Base-by-base conservation (phyloP, 1,140 invertebrate genomes). In the Lethrus apterus region DNA sequence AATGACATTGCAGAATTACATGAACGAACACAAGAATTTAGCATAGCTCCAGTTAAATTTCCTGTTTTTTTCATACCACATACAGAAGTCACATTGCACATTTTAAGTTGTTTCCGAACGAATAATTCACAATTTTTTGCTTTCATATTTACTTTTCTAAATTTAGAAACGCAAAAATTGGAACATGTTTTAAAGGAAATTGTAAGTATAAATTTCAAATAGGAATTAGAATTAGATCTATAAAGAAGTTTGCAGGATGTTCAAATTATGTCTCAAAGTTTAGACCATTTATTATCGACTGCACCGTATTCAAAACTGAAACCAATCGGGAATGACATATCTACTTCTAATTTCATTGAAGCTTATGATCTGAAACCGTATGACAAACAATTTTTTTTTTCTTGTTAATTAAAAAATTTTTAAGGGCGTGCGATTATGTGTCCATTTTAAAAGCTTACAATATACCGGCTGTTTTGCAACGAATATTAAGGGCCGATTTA, bases 141-240 rank as follows among this genome's bases (percentile, higher is more conserved):
- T 21, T 7, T 14, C 24, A 13, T 38, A 11, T 38, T 21, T 38
- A 21, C 35, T 2, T 38, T 38, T 38, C n/a, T 26, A 26, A 26
- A 38, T 11, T 1, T 21, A 38, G 1, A 38, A 11, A 13, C 11
- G 1, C 3, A 38, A 38, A 2, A 21, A 21, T 17, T 5, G 4
- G 20, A 21, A 14, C 7, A 34, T 38, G 3, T 38, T 2, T 4
- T 20, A 10, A 38, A 38, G 18, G 35, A 38, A 38, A 38, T 38
- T 8, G 35, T 38, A 38, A 38, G 35, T 38, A 8, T n/a, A 36
- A 0, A 4, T n/a, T 38, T n/a, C n/a, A n/a, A n/a, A 36, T 20
- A 1, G 34, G 34, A 19, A 36, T 20, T 3, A 7, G 24, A 7
- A 26, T 26, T n/a, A 26, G n/a, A 26, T 26, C 5, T 26, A n/a